A percentile compares a stretch with the other conserved stretches of the same genome.
phyloP scores from a whole-genome alignment of 2,797 vertebrate species.

The Synaphobranchus kaupii region DNA sequence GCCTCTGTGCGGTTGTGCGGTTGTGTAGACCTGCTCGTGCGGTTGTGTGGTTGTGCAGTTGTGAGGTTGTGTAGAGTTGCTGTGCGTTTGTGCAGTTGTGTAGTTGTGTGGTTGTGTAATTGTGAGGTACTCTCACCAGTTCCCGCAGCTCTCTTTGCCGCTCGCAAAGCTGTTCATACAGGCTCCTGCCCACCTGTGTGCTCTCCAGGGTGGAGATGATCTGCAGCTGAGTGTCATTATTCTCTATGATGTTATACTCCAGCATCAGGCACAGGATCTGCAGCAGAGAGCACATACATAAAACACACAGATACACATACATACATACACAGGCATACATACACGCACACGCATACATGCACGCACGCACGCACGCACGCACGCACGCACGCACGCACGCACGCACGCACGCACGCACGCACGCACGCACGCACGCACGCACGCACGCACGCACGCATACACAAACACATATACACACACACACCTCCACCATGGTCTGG shows the following conservation, averaged over 20 bases:
- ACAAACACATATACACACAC: constrained; percentile 15
- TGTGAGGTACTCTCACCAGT: constrained; percentile 79
- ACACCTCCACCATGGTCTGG: constrained; percentile 98
- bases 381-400: background rate
- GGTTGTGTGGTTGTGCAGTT: constrained; percentile 57
- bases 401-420: background rate
- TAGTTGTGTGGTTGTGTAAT: background rate
- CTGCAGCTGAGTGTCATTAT: constrained; percentile 98
- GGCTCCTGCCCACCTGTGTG: constrained; percentile 91
- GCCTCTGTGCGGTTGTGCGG: background rate
- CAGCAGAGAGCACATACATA: constrained; percentile 12
- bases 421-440: background rate
- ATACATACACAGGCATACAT: background rate
- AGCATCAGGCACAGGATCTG: constrained; percentile 98
- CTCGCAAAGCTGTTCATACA: constrained; percentile 98
- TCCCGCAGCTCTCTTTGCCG: constrained; percentile 96
- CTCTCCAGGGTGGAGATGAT: constrained; percentile 99
- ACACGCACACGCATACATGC: background rate
- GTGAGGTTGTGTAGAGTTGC: background rate
- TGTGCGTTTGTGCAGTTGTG: background rate
- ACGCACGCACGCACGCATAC: constrained; percentile 16
- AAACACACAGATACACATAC: background rate
- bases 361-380: constrained; percentile 20
- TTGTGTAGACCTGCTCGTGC: constrained; percentile 94
- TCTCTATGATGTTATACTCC: constrained; percentile 99